Conservation (phyloP, 30 jellyfish, hydroid and myxozoan genomes). For the Mastigias papua region DNA sequence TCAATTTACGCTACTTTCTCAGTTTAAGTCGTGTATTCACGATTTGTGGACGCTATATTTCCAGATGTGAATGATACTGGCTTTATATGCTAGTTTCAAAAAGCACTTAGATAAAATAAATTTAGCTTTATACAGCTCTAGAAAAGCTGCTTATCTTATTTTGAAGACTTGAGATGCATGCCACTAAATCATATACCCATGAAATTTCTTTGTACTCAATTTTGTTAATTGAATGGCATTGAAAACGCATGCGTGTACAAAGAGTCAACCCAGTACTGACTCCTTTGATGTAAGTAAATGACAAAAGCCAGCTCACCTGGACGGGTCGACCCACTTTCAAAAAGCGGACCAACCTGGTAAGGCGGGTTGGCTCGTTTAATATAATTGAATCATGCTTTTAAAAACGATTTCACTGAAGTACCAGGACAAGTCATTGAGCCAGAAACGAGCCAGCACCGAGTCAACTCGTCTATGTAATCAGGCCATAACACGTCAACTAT, state of each 20-base stretch:
- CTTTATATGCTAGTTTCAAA: not conserved
- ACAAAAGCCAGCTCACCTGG: not conserved
- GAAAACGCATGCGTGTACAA: not conserved
- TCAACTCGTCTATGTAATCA: not conserved
- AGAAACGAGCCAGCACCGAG: not conserved
- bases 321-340: slow-evolving; percentile 5
- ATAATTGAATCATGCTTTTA: not conserved
- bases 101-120: not conserved
- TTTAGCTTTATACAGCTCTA: not conserved
- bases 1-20: not conserved
- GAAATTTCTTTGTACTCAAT: slow-evolving; percentile 6
- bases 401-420: not conserved
- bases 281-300: not conserved
- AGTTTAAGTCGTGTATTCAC: not conserved
- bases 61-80: not conserved
- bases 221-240: not conserved
- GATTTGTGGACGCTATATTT: not conserved
- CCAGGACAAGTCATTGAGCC: not conserved
- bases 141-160: not conserved
- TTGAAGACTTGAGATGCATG: not conserved
- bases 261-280: slow-evolving; percentile 3
- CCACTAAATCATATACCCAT: not conserved
- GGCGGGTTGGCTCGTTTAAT: slow-evolving; percentile 11
- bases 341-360: not conserved
- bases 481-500: no score